Evolutionary conservation across 2,113 vertebrate species (phyloP).

Genomic region (Datnioides undecimradiatus): DNA sequence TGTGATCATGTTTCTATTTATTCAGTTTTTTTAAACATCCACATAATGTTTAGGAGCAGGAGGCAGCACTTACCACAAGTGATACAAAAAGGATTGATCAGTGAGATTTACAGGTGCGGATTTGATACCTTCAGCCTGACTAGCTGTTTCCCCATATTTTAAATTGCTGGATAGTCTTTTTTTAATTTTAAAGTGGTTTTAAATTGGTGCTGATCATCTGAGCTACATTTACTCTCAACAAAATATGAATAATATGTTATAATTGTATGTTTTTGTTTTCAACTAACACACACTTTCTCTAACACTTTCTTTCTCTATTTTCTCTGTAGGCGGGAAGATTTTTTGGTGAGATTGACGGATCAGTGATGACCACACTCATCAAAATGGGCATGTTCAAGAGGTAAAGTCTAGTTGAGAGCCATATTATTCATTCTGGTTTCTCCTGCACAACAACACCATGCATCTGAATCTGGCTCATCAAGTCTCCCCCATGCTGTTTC

Average conservation of each 20-base stretch:
- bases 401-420: conserved; percentile 77
- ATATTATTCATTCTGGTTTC: neutral
- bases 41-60: neutral
- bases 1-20: neutral
- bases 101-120: neutral
- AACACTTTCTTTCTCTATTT: neutral
- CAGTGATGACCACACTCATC: conserved; percentile 90
- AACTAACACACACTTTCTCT: neutral
- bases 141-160: neutral
- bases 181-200: no score
- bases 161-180: no score
- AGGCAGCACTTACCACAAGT: neutral
- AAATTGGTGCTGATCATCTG: no score
- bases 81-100: neutral
- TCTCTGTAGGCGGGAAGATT: conserved; percentile 88
- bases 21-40: neutral
- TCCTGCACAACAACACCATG: neutral
- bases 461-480: conserved; percentile 12
- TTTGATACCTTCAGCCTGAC: neutral
- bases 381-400: conserved; percentile 91
- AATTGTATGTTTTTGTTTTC: no score
- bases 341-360: conserved; percentile 92
- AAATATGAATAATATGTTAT: no score
- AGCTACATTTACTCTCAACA: no score
- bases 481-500: conserved; percentile 7